A percentile compares a stretch with the other conserved stretches of the same genome.
Evolutionary conservation across 2,113 vertebrate genomes (phyloP).

Genomic region (Chlorodrepanis virens): DNA sequence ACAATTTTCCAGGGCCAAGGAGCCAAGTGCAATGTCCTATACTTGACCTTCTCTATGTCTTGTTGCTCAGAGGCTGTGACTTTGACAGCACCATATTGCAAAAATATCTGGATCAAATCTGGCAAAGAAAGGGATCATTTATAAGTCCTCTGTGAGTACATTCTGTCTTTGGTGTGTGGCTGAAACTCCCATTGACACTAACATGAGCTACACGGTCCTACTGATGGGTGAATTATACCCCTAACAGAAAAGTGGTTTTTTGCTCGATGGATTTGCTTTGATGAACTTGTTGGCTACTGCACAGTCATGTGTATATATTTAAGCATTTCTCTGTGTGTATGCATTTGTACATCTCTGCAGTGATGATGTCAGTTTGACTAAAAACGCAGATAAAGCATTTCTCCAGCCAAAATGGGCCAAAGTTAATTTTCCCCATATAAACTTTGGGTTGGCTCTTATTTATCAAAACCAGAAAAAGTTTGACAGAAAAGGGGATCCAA

Average conservation of each 20-base stretch:
- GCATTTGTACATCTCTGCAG: conserved; percentile 45
- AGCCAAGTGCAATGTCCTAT: neutral
- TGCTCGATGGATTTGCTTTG: conserved; percentile 38
- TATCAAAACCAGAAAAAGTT: conserved; percentile 73
- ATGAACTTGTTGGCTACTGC: conserved; percentile 46
- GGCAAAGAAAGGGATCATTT: conserved; percentile 22
- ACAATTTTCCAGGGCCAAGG: neutral
- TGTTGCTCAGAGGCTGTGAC: neutral
- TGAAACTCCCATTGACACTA: conserved; percentile 39
- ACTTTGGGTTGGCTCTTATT: conserved; percentile 69
- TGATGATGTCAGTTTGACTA: conserved; percentile 68
- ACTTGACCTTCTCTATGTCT: neutral
- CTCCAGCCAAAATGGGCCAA: conserved; percentile 69
- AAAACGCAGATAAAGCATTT: conserved; percentile 74
- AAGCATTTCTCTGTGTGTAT: conserved; percentile 39
- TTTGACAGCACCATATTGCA: neutral
- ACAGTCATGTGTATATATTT: conserved; percentile 57
- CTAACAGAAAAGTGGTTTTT: conserved; percentile 52
- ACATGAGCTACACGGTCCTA: conserved; percentile 24
- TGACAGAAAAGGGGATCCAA: conserved; percentile 57
- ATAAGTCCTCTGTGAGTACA: conserved; percentile 11
- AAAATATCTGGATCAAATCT: conserved; percentile 56
- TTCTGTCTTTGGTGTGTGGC: conserved; percentile 1
- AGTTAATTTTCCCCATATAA: conserved; percentile 68
- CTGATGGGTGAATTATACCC: conserved; percentile 53